Conservation (phyloP, 2,888 invertebrate species). For the Mycalesis mineus region DNA sequence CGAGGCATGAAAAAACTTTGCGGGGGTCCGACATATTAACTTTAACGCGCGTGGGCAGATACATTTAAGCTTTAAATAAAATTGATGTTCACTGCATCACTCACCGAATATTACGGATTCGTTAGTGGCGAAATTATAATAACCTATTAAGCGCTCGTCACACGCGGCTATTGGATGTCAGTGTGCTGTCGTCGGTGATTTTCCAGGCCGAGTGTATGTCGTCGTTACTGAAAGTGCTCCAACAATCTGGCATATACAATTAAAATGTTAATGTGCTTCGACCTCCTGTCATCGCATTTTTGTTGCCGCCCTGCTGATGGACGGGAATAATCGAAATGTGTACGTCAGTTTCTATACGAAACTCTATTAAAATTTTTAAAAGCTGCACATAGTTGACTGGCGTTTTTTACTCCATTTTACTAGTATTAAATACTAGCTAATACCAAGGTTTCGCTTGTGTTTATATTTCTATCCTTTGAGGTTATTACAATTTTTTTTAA, state of each 20-base stretch:
- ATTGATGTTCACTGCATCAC: background rate
- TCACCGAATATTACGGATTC: constrained; percentile 50
- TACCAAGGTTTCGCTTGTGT: too few species aligned
- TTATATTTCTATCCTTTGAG: too few species aligned
- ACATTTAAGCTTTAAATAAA: background rate
- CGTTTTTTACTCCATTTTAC: background rate
- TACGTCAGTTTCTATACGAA: background rate
- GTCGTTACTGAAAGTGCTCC: constrained; percentile 29
- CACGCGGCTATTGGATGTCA: constrained; percentile 59
- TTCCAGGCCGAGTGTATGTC: constrained; percentile 39
- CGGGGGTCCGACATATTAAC: background rate
- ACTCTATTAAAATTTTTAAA: background rate
- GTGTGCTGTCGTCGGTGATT: constrained; percentile 45
- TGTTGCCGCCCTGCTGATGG: constrained; percentile 11
- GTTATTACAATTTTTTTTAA: too few species aligned
- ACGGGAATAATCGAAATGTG: background rate
- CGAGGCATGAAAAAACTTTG: too few species aligned
- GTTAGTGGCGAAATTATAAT: constrained; percentile 58
- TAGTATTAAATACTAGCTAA: too few species aligned
- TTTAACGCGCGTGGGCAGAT: background rate
- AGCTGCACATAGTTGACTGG: background rate
- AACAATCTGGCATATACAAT: constrained; percentile 35
- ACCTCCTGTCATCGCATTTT: constrained; percentile 32
- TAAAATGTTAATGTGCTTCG: constrained; percentile 37
- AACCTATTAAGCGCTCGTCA: constrained; percentile 68